Percentiles rank a stretch among this genome's conserved stretches.
Conservation (phyloP, 1,140 invertebrate genomes). For the Ceratosolen solmsi region DNA sequence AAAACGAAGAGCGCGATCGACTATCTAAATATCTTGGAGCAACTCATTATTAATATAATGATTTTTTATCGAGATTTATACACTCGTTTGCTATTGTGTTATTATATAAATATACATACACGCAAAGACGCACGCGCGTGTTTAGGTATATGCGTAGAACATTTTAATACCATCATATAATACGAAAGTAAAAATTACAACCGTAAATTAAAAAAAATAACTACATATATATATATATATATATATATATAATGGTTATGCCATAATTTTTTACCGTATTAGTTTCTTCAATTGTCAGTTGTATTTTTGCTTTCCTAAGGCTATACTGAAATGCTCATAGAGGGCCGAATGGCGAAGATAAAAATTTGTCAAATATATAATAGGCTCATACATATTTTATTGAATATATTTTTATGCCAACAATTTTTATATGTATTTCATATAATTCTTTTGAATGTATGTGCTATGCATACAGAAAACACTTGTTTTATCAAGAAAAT, state of each 20-base stretch:
- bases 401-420: not conserved
- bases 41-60: conserved; percentile 33
- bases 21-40: conserved; percentile 29
- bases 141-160: conserved; percentile 10
- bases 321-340: not conserved
- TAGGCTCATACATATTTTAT: not conserved
- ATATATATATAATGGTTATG: not conserved
- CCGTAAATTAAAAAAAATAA: too few species aligned
- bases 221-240: not conserved
- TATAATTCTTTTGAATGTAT: not conserved
- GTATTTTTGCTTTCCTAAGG: not conserved
- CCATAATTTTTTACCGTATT: not conserved
- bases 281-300: not conserved
- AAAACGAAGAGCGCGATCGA: conserved; percentile 40
- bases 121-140: not conserved
- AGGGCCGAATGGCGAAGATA: not conserved
- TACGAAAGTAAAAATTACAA: too few species aligned
- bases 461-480: not conserved
- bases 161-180: too few species aligned
- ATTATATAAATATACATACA: not conserved
- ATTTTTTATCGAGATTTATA: conserved; percentile 32
- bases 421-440: not conserved
- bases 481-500: not conserved
- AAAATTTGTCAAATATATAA: not conserved
- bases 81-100: conserved; percentile 23